Evolutionary conservation across 2,113 vertebrate genomes (phyloP).

Genomic region (Oxygymnocypris stewartii): DNA sequence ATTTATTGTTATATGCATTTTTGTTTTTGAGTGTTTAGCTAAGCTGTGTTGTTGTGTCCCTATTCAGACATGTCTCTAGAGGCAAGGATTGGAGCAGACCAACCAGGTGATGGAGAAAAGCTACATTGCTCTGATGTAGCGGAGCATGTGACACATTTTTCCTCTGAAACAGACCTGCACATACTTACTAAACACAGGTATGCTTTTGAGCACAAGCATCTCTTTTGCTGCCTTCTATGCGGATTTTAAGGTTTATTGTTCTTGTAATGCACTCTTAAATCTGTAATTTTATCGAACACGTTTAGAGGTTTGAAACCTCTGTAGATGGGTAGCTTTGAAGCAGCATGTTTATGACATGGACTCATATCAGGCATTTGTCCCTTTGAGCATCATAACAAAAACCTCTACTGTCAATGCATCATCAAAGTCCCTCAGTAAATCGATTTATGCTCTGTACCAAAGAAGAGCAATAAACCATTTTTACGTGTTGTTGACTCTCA

Average conservation of each 20-base stretch:
- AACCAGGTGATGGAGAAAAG: neutral
- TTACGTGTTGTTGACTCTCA: conserved; percentile 13
- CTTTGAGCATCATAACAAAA: conserved; percentile 3
- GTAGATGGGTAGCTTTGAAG: neutral
- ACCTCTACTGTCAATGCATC: conserved; percentile 2
- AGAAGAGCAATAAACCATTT: conserved; percentile 37
- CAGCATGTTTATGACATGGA: neutral
- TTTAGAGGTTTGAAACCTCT: neutral
- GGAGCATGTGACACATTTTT: neutral
- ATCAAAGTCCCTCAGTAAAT: neutral
- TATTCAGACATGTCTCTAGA: neutral
- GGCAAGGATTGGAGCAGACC: neutral
- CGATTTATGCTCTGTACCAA: neutral
- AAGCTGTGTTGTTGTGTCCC: neutral
- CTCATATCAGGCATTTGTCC: neutral
- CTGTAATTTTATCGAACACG: neutral
- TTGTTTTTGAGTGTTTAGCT: neutral
- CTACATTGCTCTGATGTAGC: neutral
- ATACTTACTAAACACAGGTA: conserved; percentile 37
- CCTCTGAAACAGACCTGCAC: neutral
- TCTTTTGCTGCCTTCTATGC: neutral
- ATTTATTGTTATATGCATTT: neutral
- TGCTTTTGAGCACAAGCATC: neutral
- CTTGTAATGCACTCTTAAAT: no score
- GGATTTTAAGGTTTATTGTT: neutral